These are phyloP conservation scores for Patella depressa DNA, from an alignment of 2,888 invertebrate genomes.

Conservation along the genomic window DNA sequence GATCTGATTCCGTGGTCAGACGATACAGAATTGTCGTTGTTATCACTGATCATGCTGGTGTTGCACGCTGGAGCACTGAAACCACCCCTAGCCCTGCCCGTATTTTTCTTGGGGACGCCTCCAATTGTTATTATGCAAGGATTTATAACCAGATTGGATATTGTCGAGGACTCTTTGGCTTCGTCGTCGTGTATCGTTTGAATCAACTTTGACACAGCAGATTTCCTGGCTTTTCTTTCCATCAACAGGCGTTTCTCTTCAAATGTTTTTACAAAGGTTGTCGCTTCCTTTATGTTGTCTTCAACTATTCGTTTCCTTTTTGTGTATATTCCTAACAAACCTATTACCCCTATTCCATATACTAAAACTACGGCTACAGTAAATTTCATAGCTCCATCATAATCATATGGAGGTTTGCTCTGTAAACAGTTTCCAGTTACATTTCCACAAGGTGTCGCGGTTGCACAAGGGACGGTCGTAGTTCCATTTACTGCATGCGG, in stretches of 20 bases:
- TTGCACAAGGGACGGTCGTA: no score
- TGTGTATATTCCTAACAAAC: slow-evolving; percentile 49
- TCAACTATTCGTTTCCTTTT: slow-evolving; percentile 36
- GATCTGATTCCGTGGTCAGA: no score
- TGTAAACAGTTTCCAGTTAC: no score
- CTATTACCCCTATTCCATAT: slow-evolving; percentile 54
- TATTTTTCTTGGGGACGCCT: no score
- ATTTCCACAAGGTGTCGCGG: no score
- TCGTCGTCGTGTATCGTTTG: slow-evolving; percentile 4
- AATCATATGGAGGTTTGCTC: slow-evolving; percentile 34
- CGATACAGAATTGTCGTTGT: no score
- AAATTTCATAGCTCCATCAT: slow-evolving; percentile 52
- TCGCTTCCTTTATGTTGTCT: slow-evolving; percentile 43
- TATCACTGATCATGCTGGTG: no score
- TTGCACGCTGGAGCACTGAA: no score
- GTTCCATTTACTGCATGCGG: no score
- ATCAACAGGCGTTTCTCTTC: slow-evolving; percentile 37
- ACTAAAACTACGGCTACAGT: slow-evolving; percentile 53
- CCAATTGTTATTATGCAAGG: not conserved
- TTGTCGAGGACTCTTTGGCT: not conserved
- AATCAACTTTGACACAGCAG: slow-evolving; percentile 17
- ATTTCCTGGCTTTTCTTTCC: slow-evolving; percentile 39
- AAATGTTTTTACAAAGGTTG: slow-evolving; percentile 44
- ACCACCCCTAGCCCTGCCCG: no score
- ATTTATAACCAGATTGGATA: not conserved